Base-by-base conservation (phyloP, 2,888 invertebrate species). In the Neuroscelio doddi region DNA sequence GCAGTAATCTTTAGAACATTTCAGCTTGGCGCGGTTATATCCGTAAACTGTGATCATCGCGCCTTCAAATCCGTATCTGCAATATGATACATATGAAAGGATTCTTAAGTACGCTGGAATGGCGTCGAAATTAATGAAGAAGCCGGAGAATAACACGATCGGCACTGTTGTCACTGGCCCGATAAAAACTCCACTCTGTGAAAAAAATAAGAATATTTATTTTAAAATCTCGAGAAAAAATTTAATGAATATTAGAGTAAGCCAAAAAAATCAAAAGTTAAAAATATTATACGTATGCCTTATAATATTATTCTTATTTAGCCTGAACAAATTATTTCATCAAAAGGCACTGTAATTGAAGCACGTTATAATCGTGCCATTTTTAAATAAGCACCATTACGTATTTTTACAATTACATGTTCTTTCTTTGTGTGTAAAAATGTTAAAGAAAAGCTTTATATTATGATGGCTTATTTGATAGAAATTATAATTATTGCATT, bases 161-260 rank as follows among this genome's bases (percentile, higher is more conserved):
- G 97, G 97, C 71, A 97, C 96, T 49, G 93, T 92, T 63, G 94
- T 92, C 29, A 97, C 95, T 21, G 97, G 97, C 2, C 96, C 97
- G 66, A 92, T 85, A 76, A 89, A 90, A 44, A 89, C 89, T 2
- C 89, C 89, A 58, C 87, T 88, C 89, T 89, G 80, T 27, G 81
- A 79, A 34, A 17, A 14, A n/a, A n/a, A n/a, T n/a, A n/a, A 24
- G 10, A 26, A 26, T 5, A 24, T 17, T 34, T 7, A 7, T 8
- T 41, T 14, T 36, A 10, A n/a, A 42, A 5, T 4, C 17, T 5
- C 3, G 0, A 26, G 16, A 17, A 2, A 34, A 45, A 24, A 41
- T 55, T n/a, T 27, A 15, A n/a, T n/a, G n/a, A n/a, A n/a, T n/a
- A n/a, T n/a, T n/a, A n/a, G n/a, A n/a, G n/a, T n/a, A n/a, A n/a